phyloP scores from a whole-genome alignment of 1,140 invertebrate species.

The Galleria mellonella region DNA sequence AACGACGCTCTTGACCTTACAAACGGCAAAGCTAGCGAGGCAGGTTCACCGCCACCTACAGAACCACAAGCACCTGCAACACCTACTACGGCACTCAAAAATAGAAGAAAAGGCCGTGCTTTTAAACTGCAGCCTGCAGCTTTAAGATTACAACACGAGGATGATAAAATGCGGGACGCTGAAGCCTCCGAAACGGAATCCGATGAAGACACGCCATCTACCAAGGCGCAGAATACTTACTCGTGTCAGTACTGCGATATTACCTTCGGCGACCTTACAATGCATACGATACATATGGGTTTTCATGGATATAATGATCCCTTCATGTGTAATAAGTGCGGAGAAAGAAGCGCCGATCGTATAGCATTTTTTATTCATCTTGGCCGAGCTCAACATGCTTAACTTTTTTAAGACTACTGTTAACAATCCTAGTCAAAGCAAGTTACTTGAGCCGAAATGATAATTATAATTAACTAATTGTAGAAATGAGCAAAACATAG shows the following conservation, averaged over 20 bases:
- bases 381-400: constrained; percentile 86
- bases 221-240: constrained; percentile 57
- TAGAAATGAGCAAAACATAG: no score
- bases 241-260: constrained; percentile 93
- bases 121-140: constrained; percentile 81
- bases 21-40: constrained; percentile 62
- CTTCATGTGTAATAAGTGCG: constrained; percentile 96
- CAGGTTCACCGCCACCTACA: constrained; percentile 34
- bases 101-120: constrained; percentile 86
- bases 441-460: no score
- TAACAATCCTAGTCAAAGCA: background rate
- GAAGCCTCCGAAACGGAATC: constrained; percentile 66
- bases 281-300: constrained; percentile 97
- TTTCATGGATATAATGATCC: constrained; percentile 94
- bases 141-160: constrained; percentile 64
- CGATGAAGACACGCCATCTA: constrained; percentile 27
- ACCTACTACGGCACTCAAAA: constrained; percentile 74
- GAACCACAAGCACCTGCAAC: constrained; percentile 37
- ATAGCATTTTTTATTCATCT: constrained; percentile 95
- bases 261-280: constrained; percentile 89
- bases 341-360: constrained; percentile 85
- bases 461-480: no score
- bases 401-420: constrained; percentile 7
- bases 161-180: constrained; percentile 41
- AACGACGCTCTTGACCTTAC: constrained; percentile 76